Evolutionary conservation across 2,113 vertebrate species (phyloP), one percentile per base, ranked within the genome.

Genomic region (Solea senegalensis): DNA sequence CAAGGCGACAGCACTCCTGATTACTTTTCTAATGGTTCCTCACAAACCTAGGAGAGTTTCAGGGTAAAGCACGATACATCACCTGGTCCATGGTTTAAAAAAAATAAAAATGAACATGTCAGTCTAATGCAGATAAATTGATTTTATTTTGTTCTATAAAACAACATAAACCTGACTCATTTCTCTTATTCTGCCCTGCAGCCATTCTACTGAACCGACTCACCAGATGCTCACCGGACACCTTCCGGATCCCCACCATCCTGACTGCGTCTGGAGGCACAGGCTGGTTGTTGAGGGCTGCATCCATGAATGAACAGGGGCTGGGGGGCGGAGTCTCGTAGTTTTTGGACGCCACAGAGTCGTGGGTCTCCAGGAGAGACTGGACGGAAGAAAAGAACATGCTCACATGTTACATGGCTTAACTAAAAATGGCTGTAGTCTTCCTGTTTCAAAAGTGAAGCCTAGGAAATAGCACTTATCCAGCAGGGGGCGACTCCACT

Each of bases 161-260:
- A 51, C 45, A 0, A 15, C 15, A 73, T 46, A 58, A 65, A 74
- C 74, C 44, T 51, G 65, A 60, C 60, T 55, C 44, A 40, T 60
- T 55, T 50, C 54, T 56, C 65, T 21, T 21, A 21, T 21, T 21
- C 21, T 21, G 21, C 21, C 21, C 21, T 21, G 21, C 21, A 21
- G 21, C 21, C 21, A 21, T 48, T 10, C 4, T 3, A 4, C 7
- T 34, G 10, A 0, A 12, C 34, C 11, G 2, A 49, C 94, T 95
- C 90, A 98, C 97, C 95, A 99, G 92, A 82, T 97, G 97, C 74
- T 99, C 96, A 8, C 97, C 96, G 0, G 96, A 95, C 0, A 96
- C 94, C 78, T 97, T 98, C 26, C 97, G 95, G 78, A 98, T 97
- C 72, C 97, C 97, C 86, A 98, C 97, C 97, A 98, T 98, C 85